Percentiles rank a stretch among this genome's conserved stretches.
Evolutionary conservation across 2,888 invertebrate species (phyloP).

Genomic region (Camptogramma bilineatum): DNA sequence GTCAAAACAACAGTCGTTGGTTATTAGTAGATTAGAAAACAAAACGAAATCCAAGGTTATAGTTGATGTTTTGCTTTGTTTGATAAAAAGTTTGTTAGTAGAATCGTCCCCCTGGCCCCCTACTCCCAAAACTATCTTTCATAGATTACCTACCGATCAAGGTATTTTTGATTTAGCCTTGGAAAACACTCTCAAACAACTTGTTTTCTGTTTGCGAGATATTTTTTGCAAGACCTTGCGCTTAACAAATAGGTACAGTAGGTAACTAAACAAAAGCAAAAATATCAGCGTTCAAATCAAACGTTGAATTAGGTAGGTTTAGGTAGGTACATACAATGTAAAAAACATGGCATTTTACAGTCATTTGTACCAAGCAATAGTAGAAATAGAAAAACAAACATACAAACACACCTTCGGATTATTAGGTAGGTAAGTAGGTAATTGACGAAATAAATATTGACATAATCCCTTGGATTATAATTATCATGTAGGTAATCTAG

Average conservation of each 20-base stretch:
- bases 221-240: neutral
- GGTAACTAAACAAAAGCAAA: neutral
- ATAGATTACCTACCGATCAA: too few species aligned
- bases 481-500: neutral
- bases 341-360: neutral
- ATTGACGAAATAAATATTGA: neutral
- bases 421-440: too few species aligned
- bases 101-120: too few species aligned
- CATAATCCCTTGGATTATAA: slow-evolving; percentile 49
- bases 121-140: too few species aligned
- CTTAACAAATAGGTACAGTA: neutral
- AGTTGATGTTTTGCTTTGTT: too few species aligned
- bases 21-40: too few species aligned
- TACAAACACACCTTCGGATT: neutral
- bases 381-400: neutral
- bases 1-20: too few species aligned
- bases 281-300: neutral
- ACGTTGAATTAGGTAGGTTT: neutral
- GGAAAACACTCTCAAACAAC: too few species aligned
- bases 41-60: too few species aligned
- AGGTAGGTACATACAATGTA: neutral
- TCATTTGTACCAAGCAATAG: too few species aligned
- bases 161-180: too few species aligned
- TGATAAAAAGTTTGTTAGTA: too few species aligned
- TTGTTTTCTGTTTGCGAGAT: neutral